Conservation (phyloP, 1,140 invertebrate genomes). For the Macrocentrus cingulum region DNA sequence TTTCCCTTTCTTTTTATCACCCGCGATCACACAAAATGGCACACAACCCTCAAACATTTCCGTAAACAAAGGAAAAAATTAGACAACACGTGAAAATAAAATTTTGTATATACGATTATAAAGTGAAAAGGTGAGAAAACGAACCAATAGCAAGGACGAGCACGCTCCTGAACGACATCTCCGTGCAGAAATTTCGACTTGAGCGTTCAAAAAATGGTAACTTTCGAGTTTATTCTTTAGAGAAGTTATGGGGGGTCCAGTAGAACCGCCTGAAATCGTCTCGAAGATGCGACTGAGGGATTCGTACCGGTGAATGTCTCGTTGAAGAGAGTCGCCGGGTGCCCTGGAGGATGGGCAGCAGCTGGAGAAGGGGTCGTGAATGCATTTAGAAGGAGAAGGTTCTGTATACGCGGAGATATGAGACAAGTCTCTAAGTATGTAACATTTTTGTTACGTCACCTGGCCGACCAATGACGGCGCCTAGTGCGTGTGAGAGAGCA, state of each 20-base stretch:
- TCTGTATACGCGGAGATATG: slow-evolving; percentile 7
- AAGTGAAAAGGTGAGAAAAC: slow-evolving; percentile 7
- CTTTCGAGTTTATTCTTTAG: not conserved
- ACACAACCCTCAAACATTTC: no score
- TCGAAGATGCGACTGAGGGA: slow-evolving; percentile 34
- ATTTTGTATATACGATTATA: no score
- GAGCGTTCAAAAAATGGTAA: not conserved
- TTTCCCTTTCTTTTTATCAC: not conserved
- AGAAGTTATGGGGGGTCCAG: not conserved
- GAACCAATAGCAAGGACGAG: slow-evolving; percentile 18
- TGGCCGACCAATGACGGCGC: not conserved
- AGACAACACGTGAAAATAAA: not conserved
- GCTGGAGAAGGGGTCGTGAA: slow-evolving; percentile 1
- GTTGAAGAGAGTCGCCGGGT: slow-evolving; percentile 23
- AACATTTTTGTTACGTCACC: slow-evolving; percentile 20
- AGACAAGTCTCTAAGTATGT: slow-evolving; percentile 1
- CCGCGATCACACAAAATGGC: not conserved
- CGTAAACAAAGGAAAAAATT: no score
- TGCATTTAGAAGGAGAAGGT: not conserved
- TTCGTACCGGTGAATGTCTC: slow-evolving; percentile 29
- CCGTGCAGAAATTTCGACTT: not conserved
- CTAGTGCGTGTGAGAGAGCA: not conserved
- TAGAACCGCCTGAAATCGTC: slow-evolving; percentile 28
- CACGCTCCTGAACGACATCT: slow-evolving; percentile 21
- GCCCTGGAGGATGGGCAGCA: slow-evolving; percentile 11